These are phyloP conservation scores for Pocillopora grandis DNA, from an alignment of 92 coral and sea anemone genomes.

Conservation along the genomic window DNA sequence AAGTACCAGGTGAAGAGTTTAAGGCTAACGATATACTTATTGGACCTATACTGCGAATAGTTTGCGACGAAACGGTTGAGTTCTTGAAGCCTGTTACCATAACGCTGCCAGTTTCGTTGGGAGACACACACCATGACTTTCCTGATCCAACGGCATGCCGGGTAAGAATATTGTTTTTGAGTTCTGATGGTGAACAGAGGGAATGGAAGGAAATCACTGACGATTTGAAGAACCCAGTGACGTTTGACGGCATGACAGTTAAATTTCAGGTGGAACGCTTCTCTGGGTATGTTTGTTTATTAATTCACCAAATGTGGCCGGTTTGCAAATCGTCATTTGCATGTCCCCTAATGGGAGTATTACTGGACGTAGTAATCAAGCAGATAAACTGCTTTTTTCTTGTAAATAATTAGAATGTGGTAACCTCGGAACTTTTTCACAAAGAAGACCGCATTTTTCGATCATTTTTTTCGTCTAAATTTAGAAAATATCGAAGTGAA, in stretches of 20 bases:
- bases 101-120: conserved; percentile 20
- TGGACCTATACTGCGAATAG: conserved; percentile 33
- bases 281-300: conserved; percentile 28
- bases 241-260: conserved; percentile 12
- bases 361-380: background rate
- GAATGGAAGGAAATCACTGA: conserved; percentile 34
- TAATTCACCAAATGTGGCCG: background rate
- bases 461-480: no score
- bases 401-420: no score
- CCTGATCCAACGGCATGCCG: conserved; percentile 16
- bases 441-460: no score
- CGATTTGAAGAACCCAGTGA: background rate
- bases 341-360: no score
- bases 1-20: conserved; percentile 26
- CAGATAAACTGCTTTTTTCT: no score
- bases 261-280: conserved; percentile 37
- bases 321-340: no score
- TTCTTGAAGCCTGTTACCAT: conserved; percentile 37
- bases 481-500: no score
- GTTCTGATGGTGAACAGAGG: conserved; percentile 10
- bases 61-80: background rate
- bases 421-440: no score
- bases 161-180: conserved; percentile 23
- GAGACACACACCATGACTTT: background rate
- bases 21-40: background rate